Conservation (phyloP, 2,113 vertebrate genomes). For the Brachyhypopomus gauderio region DNA sequence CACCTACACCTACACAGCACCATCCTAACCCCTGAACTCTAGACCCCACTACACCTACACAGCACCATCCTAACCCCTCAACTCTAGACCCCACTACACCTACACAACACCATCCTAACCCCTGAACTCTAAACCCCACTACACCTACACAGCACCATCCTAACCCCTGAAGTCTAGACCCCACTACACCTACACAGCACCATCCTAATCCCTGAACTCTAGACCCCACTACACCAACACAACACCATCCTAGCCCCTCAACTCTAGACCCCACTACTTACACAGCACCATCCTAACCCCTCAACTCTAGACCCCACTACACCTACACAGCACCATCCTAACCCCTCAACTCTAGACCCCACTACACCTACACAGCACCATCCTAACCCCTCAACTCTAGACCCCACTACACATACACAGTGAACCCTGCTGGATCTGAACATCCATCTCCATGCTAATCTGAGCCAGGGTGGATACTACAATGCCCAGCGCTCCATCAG, state of each 20-base stretch:
- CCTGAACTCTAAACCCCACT: not conserved
- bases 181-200: not conserved
- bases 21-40: not conserved
- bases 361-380: not conserved
- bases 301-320: not conserved
- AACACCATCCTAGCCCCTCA: not conserved
- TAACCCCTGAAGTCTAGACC: not conserved
- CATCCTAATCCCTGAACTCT: not conserved
- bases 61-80: not conserved
- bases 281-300: not conserved
- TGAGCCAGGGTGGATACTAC: slow-evolving; percentile 73
- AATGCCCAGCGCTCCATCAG: slow-evolving; percentile 76
- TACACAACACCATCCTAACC: not conserved
- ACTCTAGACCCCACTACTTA: not conserved
- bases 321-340: not conserved
- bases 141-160: not conserved
- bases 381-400: not conserved
- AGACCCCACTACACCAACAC: not conserved
- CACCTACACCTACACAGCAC: not conserved
- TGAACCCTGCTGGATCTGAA: not conserved
- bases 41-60: not conserved
- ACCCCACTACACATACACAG: too few species aligned
- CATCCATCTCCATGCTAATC: slow-evolving; percentile 1
- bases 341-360: not conserved
- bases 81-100: not conserved